Base-by-base conservation (phyloP, 2,888 invertebrate genomes). In the Aphrophora alni region DNA sequence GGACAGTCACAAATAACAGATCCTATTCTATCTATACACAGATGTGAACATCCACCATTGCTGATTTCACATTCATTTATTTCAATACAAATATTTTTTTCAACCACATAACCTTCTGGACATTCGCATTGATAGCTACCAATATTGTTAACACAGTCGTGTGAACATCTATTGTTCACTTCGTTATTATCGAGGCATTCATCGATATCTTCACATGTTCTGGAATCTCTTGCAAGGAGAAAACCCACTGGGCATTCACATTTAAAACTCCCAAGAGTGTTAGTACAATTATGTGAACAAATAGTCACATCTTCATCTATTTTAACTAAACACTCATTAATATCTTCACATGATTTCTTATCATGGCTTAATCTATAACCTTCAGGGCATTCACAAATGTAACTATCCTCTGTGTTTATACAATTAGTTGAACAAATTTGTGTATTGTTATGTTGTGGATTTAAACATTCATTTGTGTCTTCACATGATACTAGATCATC, bases 161-260 rank as follows among this genome's bases (percentile, higher is more conserved):
- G 78, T 84, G 93, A 91, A 86, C 96, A 96, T 78, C 94, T 90
- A 0, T 95, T 95, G 87, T 97, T 96, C 84, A 94, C 94, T 86
- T 93, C 93, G 84, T 94, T 79, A 51, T 68, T 79, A 83, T 93
- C 93, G 2, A 90, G 86, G 86, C 95, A 96, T 88, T 95, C 95
- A 88, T 95, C 94, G 51, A 93, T 90, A 89, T 96, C 96, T 1
- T 93, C 88, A 87, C 96, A 96, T 85, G 92, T 92, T 59, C 91
- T 90, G 82, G 94, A 94, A 25, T 90, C 90, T 71, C 91, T 87
- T 88, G 95, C 95, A 2, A 94, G 89, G 78, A 93, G 92, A 89
- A 93, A 95, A 0, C 96, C 95, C 85, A 94, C 90, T 4, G 95
- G 95, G 87, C 96, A 97, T 85, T 94, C 92, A 89, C 96, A 96